Evolutionary conservation across 2,888 invertebrate species (phyloP), one percentile per base, ranked within the genome.

Genomic region (Drosophila acutilabella): DNA sequence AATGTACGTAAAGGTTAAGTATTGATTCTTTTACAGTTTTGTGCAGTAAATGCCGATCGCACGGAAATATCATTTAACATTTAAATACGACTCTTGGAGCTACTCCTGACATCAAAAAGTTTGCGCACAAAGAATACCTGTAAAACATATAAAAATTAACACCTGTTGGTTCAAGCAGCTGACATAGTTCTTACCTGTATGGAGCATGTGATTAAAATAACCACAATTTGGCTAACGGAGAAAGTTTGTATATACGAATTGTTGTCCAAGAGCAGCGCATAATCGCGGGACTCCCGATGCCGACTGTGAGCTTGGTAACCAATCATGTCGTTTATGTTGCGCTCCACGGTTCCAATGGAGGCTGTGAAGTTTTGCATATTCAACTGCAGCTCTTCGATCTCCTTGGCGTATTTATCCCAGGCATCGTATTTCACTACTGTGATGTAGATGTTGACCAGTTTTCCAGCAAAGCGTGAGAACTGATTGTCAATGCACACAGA

Each of bases 401-500:
- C 98, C 91, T 97, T 95, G 0, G 97, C 95, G 87, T 97, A 98
- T 89, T 96, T 95, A 87, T 98, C 97, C 98, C 98, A 98, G 92
- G 97, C 95, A 89, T 98, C 98, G 88, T 97, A 97, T 89, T 97
- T 95, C 61, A 98, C 97, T 4, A 98, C 97, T 0, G 98, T 97
- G 65, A 98, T 94, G 89, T 98, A 98, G 71, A 98, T 93, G 91
- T 97, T 98, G 36, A 98, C 96, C 74, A 98, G 93, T 93, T 98
- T 98, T 7, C 96, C 95, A 14, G 97, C 97, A 93, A 97, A 98
- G 89, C 97, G 94, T 1, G 98, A 97, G 91, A 98, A 97, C 91
- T 98, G 97, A 93, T 98, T 98, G 91, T 98, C 98, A 61, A 98
- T 96, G 91, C 98, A 98, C 40, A 98, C 96, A 16, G 96, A 95